phyloP scores from a whole-genome alignment of 2,888 invertebrate species.

The Margaritifera margaritifera region DNA sequence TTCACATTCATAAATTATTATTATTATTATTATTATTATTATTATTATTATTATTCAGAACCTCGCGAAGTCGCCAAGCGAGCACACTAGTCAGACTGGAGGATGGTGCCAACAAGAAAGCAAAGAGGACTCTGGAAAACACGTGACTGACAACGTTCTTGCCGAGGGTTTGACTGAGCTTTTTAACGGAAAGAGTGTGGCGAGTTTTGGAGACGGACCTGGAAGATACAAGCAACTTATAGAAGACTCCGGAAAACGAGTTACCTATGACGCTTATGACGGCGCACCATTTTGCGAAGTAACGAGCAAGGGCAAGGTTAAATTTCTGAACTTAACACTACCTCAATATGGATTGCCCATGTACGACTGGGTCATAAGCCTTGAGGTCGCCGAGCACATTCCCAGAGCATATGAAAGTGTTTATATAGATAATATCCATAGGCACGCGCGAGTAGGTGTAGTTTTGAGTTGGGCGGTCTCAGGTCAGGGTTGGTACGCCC shows the following conservation, averaged over 20 bases:
- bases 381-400: slow-evolving; percentile 53
- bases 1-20: too few species aligned
- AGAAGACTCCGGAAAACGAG: slow-evolving; percentile 23
- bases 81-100: slow-evolving; percentile 25
- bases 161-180: slow-evolving; percentile 23
- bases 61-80: too few species aligned
- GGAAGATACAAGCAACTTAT: slow-evolving; percentile 43
- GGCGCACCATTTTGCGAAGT: slow-evolving; percentile 46
- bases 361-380: slow-evolving; percentile 46
- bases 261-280: slow-evolving; percentile 42
- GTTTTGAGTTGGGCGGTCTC: slow-evolving; percentile 50
- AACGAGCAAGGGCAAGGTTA: slow-evolving; percentile 37
- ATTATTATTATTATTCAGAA: too few species aligned
- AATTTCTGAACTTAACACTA: slow-evolving; percentile 45
- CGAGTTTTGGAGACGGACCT: slow-evolving; percentile 51
- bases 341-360: slow-evolving; percentile 46
- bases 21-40: too few species aligned
- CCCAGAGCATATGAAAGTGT: slow-evolving; percentile 38
- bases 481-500: slow-evolving; percentile 38
- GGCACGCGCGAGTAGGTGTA: slow-evolving; percentile 41
- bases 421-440: slow-evolving; percentile 40
- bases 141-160: slow-evolving; percentile 35
- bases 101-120: slow-evolving; percentile 40
- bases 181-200: slow-evolving; percentile 32
- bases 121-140: slow-evolving; percentile 27